Evolutionary conservation across 1,140 invertebrate genomes (phyloP), one percentile per base, ranked within the genome.

Genomic region (Lethrus apterus): DNA sequence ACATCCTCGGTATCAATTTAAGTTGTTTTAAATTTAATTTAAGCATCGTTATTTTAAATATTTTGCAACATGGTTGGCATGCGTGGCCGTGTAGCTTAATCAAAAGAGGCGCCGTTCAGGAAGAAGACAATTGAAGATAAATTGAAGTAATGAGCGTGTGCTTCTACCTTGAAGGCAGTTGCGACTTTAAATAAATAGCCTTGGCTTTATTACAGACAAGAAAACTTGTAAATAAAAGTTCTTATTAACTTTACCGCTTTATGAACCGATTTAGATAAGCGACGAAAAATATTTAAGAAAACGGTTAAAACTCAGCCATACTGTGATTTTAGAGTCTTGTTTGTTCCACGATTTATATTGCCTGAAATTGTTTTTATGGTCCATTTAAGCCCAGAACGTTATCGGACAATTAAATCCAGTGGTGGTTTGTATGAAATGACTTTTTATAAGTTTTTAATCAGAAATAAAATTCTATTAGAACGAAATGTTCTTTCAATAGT

Each of bases 101-200:
- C 26, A 31, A 44, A 19, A 4, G 18, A 44, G 26, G 26, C 26
- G 5, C 29, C 42, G 42, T 31, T 4, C 42, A 31, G 42, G 30
- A 44, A 44, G 26, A 44, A 33, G 29, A 44, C 42, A 44, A 44
- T 44, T 31, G 21, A 44, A 30, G 42, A 44, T 31, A 44, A 44
- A 44, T 44, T 44, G 42, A 17, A 9, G 30, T 44, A 44, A 44
- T 44, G 32, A 44, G 29, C 29, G 42, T 19, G 15, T 43, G 21
- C 41, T 24, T 23, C 36, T 15, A 43, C 29, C 41, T 31, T 43
- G 24, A 43, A 31, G 24, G 41, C 14, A 24, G 9, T 32, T 14
- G 11, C 13, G 33, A 18, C 19, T 13, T 18, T 14, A 32, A 23
- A 33, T 44, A 44, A 33, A 34, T 34, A 17, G n/a, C n/a, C n/a